Conservation (phyloP, 2,888 invertebrate species). For the Pseudeuparius sepicola region DNA sequence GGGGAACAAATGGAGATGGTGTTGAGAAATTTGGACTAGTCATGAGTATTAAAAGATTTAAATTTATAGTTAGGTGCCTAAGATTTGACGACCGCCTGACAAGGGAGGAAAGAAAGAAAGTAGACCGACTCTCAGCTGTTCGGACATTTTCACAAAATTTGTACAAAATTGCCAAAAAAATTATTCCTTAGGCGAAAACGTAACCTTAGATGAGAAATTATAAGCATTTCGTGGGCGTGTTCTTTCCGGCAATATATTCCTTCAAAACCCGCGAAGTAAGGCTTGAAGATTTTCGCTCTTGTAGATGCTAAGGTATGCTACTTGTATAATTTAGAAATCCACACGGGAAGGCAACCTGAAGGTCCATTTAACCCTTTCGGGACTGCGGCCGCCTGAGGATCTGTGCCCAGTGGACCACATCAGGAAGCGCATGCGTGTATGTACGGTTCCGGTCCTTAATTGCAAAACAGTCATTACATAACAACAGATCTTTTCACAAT, state of each 20-base stretch:
- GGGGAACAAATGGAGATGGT: slow-evolving; percentile 23
- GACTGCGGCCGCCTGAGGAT: no score
- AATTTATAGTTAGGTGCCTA: slow-evolving; percentile 22
- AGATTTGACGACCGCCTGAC: slow-evolving; percentile 23
- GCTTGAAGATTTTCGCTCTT: slow-evolving; percentile 25
- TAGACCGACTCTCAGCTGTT: slow-evolving; percentile 12
- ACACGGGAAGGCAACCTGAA: slow-evolving; percentile 22
- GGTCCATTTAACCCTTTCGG: slow-evolving; percentile 20
- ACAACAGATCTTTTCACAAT: no score
- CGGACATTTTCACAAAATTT: slow-evolving; percentile 10
- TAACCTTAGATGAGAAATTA: slow-evolving; percentile 27
- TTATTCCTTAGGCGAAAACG: slow-evolving; percentile 24
- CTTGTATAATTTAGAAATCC: slow-evolving; percentile 22
- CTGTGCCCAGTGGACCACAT: no score
- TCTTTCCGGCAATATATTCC: slow-evolving; percentile 27
- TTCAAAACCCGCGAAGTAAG: slow-evolving; percentile 27
- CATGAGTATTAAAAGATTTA: slow-evolving; percentile 26
- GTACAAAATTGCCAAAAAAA: slow-evolving; percentile 12
- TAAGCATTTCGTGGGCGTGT: slow-evolving; percentile 22
- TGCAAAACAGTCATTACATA: no score
- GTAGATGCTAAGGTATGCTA: slow-evolving; percentile 24
- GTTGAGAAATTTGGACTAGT: slow-evolving; percentile 25
- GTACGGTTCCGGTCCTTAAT: no score
- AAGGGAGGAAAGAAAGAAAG: slow-evolving; percentile 13
- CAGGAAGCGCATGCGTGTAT: no score